phyloP scores from a whole-genome alignment of 2,113 vertebrate species.

The Corythoichthys intestinalis region DNA sequence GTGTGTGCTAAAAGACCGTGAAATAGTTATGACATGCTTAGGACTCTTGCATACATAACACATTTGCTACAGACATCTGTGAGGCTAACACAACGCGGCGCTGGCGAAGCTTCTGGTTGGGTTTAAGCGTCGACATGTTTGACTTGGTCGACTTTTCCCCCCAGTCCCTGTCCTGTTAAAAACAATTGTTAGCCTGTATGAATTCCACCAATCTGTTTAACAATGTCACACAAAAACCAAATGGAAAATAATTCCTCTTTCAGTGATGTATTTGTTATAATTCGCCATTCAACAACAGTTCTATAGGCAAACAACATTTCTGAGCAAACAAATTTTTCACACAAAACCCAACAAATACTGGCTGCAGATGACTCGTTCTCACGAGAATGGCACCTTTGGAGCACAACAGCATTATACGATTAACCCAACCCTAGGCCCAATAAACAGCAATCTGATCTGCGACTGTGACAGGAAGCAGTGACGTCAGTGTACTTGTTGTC shows the following conservation, averaged over 20 bases:
- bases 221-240: background rate
- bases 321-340: background rate
- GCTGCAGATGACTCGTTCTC: background rate
- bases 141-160: too few relatives aligned
- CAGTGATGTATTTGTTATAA: background rate
- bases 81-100: too few relatives aligned
- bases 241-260: background rate
- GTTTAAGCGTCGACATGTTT: too few relatives aligned
- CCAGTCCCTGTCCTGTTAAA: too few relatives aligned
- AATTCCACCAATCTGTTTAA: background rate
- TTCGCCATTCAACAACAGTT: background rate
- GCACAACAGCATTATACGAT: background rate
- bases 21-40: too few relatives aligned
- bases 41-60: too few relatives aligned
- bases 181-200: too few relatives aligned
- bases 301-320: background rate
- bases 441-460: conserved; percentile 12
- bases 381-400: background rate
- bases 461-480: conserved; percentile 47
- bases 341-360: background rate
- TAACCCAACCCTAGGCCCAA: conserved; percentile 19
- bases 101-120: too few relatives aligned
- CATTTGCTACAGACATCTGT: too few relatives aligned
- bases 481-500: conserved; percentile 27
- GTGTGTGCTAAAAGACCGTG: too few relatives aligned